phyloP scores from a whole-genome alignment of 2,113 vertebrate species.

The Hipposideros armiger region DNA sequence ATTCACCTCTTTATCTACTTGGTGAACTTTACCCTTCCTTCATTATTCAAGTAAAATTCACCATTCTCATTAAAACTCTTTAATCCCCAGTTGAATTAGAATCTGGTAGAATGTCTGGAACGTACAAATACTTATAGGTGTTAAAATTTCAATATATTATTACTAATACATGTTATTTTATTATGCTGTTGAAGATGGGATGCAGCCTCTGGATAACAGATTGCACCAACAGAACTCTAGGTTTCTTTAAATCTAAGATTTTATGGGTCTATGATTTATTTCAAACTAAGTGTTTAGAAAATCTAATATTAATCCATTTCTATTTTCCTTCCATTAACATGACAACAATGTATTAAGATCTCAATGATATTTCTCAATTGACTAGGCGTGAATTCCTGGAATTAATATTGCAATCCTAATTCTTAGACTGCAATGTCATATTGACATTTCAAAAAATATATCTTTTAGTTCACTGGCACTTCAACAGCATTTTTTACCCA shows the following conservation, averaged over 20 bases:
- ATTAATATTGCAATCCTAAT: slow-evolving; percentile 10
- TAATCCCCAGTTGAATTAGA: neutral
- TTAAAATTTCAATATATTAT: neutral
- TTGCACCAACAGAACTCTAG: neutral
- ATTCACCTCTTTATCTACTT: neutral
- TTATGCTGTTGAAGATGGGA: neutral
- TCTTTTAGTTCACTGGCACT: slow-evolving; percentile 56
- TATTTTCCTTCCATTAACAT: slow-evolving; percentile 10
- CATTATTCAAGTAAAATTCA: neutral
- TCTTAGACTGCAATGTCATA: slow-evolving; percentile 35
- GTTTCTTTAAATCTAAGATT: neutral
- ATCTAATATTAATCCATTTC: neutral
- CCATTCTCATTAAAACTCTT: neutral
- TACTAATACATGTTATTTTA: neutral
- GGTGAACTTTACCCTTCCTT: neutral
- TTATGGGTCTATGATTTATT: neutral
- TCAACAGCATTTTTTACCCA: slow-evolving; percentile 29
- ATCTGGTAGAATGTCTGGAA: neutral
- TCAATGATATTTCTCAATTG: neutral
- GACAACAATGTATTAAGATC: neutral
- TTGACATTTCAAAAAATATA: slow-evolving; percentile 58
- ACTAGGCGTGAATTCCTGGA: slow-evolving; percentile 12
- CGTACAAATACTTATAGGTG: neutral
- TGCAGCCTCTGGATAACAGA: neutral
- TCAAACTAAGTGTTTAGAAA: slow-evolving; percentile 39